Evolutionary conservation across 2,113 vertebrate genomes (phyloP).

Genomic region (Paedocypris sp.): DNA sequence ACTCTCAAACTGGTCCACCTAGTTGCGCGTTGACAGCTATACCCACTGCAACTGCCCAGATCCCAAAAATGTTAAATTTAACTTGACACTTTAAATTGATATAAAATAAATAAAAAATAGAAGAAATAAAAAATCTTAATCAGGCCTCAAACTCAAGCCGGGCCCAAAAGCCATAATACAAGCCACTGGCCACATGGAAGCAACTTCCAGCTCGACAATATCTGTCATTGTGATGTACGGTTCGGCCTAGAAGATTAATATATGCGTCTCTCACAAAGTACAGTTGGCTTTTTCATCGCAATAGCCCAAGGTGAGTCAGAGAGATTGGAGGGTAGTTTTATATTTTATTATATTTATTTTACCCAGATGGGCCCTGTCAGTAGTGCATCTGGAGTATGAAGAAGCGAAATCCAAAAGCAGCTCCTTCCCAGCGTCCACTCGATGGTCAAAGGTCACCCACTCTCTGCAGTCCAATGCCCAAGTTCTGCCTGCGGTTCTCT

Average conservation of each 20-base stretch:
- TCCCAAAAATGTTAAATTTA: too few species aligned
- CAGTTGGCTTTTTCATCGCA: background rate
- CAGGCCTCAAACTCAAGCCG: too few species aligned
- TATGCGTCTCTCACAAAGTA: background rate
- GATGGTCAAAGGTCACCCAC: background rate
- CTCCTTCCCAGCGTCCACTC: background rate
- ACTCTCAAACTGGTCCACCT: too few species aligned
- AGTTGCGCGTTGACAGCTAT: too few species aligned
- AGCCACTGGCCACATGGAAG: too few species aligned
- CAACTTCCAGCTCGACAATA: background rate
- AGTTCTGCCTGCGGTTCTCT: background rate
- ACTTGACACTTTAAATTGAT: too few species aligned
- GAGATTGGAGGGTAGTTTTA: slow-evolving; percentile 19
- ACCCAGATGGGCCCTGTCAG: slow-evolving; percentile 37
- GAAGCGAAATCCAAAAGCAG: background rate
- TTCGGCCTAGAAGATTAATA: background rate
- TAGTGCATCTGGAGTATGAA: slow-evolving; percentile 9
- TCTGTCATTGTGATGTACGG: background rate
- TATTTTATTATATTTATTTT: too few species aligned
- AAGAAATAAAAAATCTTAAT: too few species aligned
- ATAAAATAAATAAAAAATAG: too few species aligned
- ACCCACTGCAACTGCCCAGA: too few species aligned
- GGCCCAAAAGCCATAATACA: too few species aligned
- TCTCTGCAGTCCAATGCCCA: background rate
- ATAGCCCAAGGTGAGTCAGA: slow-evolving; percentile 1